Conservation (phyloP, 2,888 invertebrate species). For the Cephus runcator region DNA sequence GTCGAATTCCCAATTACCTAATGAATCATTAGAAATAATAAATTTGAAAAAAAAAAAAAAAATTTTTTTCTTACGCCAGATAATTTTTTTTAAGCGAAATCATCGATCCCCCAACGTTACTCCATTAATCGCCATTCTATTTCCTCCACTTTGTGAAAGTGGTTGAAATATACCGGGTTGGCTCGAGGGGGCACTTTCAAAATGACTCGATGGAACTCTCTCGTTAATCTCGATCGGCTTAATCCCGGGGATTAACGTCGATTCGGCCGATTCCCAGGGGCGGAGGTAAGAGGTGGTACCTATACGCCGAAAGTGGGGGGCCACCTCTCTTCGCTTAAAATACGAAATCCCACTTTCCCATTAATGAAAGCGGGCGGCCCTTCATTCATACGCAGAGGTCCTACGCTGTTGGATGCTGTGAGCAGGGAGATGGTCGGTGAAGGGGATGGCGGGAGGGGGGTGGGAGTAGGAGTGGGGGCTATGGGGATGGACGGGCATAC, state of each 20-base stretch:
- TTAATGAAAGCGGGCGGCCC: conserved; percentile 56
- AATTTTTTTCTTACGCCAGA: not conserved
- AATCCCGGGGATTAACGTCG: not conserved
- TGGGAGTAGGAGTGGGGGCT: conserved; percentile 7
- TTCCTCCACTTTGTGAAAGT: not conserved
- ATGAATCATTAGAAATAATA: not conserved
- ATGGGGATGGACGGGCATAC: conserved; percentile 8
- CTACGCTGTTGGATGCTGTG: conserved; percentile 24
- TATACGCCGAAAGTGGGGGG: not conserved
- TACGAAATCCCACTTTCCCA: conserved; percentile 59
- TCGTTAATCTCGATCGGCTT: not conserved
- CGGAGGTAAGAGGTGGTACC: not conserved
- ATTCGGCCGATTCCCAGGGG: not conserved
- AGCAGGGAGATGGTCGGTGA: not conserved
- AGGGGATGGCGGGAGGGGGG: not conserved
- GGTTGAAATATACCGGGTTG: not conserved
- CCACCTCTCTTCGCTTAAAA: conserved; percentile 49
- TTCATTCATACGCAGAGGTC: conserved; percentile 38
- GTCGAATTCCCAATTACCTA: not conserved
- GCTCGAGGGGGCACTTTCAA: not conserved
- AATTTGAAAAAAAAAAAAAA: not conserved
- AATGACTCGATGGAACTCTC: not conserved
- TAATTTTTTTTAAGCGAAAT: not conserved
- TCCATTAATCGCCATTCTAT: not conserved
- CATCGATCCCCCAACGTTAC: not conserved